Percentiles rank a stretch among this genome's conserved stretches.
These are phyloP conservation scores for Cassiopea xamachana DNA, from an alignment of 30 jellyfish, hydroid and myxozoan genomes.

Conservation along the genomic window DNA sequence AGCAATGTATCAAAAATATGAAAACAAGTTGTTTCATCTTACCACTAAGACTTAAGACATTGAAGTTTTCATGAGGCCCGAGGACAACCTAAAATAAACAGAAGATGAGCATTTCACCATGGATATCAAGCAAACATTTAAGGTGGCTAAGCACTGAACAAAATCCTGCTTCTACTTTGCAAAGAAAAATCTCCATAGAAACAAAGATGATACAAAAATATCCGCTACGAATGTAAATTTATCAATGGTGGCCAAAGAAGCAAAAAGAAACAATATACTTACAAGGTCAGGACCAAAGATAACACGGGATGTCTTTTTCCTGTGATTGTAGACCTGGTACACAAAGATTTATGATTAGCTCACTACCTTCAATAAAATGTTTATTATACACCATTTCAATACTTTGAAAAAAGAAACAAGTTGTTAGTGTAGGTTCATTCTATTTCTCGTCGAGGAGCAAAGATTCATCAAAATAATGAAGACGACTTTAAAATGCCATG, in stretches of 20 bases:
- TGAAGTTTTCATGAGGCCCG: constrained; percentile 95
- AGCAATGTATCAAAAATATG: no score
- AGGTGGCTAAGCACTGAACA: not conserved
- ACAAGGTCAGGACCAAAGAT: constrained; percentile 97
- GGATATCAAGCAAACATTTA: not conserved
- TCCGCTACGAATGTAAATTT: no score
- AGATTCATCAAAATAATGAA: no score
- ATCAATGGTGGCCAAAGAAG: not conserved
- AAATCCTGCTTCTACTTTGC: no score
- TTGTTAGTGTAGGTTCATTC: not conserved
- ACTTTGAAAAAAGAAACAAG: no score
- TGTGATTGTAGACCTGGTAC: constrained; percentile 90
- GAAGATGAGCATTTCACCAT: not conserved
- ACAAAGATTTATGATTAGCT: not conserved
- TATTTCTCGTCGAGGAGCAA: no score
- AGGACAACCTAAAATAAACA: constrained; percentile 72
- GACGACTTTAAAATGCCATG: no score
- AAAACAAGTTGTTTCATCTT: no score
- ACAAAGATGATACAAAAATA: no score
- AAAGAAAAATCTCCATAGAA: no score
- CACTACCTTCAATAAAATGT: not conserved
- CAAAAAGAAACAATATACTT: not conserved
- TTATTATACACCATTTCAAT: no score
- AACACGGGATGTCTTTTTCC: constrained; percentile 79
- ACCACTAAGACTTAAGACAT: constrained; percentile 95